These are phyloP conservation scores for Seira musarum DNA, from an alignment of 2,888 invertebrate genomes.

Conservation along the genomic window DNA sequence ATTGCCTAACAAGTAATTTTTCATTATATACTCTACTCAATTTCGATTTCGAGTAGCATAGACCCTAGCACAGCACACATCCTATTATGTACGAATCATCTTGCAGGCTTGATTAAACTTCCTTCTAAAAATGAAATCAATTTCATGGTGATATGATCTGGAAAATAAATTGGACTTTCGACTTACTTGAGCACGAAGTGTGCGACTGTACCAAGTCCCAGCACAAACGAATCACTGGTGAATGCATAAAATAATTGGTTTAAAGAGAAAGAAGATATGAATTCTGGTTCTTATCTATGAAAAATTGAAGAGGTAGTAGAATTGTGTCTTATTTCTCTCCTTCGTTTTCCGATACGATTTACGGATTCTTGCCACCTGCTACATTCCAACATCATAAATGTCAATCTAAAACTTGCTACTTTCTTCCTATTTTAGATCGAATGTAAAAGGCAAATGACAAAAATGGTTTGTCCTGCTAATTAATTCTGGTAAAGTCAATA, in stretches of 20 bases:
- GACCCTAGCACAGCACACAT: no score
- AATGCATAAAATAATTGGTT: slow-evolving; percentile 15
- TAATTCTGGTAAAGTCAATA: no score
- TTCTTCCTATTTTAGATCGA: no score
- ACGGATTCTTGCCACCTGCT: no score
- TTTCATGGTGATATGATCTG: slow-evolving; percentile 56
- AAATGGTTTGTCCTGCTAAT: no score
- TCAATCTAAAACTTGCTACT: no score
- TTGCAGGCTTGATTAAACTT: slow-evolving; percentile 53
- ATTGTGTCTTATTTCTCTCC: not conserved
- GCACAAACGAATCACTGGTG: not conserved
- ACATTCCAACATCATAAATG: no score
- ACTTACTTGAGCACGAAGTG: slow-evolving; percentile 37
- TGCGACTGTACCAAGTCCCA: not conserved
- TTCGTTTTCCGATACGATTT: not conserved
- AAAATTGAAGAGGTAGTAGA: not conserved
- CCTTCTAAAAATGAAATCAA: slow-evolving; percentile 52
- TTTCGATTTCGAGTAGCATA: no score
- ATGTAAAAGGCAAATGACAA: no score
- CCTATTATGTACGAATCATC: slow-evolving; percentile 20
- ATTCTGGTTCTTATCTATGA: not conserved
- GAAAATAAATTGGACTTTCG: slow-evolving; percentile 58
- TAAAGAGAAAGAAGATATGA: not conserved
- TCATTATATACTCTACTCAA: no score
- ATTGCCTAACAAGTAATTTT: no score